Percentiles rank a stretch among this genome's conserved stretches.
Evolutionary conservation across 2,888 invertebrate species (phyloP).

Genomic region (Epirrita christyi): DNA sequence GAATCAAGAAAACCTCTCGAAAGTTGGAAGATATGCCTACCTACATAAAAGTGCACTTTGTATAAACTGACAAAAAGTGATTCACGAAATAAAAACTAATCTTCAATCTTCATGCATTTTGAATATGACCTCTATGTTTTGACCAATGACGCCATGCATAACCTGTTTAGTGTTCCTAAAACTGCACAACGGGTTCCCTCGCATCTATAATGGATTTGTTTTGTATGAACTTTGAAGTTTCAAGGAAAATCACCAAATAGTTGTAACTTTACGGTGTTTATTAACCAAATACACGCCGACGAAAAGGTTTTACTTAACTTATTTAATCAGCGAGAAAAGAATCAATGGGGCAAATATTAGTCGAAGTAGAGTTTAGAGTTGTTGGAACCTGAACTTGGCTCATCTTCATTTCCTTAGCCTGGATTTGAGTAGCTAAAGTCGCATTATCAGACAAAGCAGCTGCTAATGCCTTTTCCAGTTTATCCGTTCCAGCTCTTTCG

Average conservation of each 20-base stretch:
- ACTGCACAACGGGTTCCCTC: constrained; percentile 50
- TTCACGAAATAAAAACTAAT: background rate
- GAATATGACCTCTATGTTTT: constrained; percentile 51
- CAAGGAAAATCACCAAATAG: background rate
- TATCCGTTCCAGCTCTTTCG: constrained; percentile 62
- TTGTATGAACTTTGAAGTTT: background rate
- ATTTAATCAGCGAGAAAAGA: constrained; percentile 71
- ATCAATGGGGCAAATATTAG: constrained; percentile 66
- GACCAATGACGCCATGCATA: constrained; percentile 55
- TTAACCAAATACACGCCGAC: background rate
- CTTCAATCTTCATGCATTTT: constrained; percentile 4
- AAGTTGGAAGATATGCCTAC: no score
- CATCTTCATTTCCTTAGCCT: constrained; percentile 50
- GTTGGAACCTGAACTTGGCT: constrained; percentile 38
- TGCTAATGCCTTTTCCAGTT: constrained; percentile 65
- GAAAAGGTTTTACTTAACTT: background rate
- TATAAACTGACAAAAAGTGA: background rate
- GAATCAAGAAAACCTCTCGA: no score
- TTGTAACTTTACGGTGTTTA: background rate
- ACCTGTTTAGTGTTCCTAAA: constrained; percentile 65
- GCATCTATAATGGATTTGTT: constrained; percentile 38
- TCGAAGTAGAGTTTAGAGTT: constrained; percentile 39
- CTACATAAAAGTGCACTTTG: no score
- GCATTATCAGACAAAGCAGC: constrained; percentile 70
- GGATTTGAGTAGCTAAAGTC: constrained; percentile 57